These are phyloP conservation scores for Phenganax stokvisi DNA, from an alignment of 92 coral and sea anemone genomes.

Conservation along the genomic window DNA sequence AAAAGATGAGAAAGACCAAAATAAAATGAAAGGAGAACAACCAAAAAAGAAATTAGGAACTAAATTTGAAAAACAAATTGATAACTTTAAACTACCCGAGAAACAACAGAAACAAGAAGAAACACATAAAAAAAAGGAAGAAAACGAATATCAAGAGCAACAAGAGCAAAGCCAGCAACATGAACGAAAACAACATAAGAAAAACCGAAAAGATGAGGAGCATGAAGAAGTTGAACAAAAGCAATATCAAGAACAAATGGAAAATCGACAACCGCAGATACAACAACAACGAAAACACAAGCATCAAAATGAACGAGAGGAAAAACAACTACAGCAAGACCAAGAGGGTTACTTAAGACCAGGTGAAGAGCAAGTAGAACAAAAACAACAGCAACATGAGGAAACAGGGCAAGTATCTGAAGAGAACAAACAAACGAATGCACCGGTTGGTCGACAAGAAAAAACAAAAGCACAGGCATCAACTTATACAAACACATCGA, in stretches of 20 bases:
- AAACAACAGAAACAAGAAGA: neutral
- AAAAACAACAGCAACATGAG: neutral
- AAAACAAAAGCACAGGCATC: neutral
- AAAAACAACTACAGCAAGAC: neutral
- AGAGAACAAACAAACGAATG: neutral
- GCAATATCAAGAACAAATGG: neutral
- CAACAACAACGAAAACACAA: neutral
- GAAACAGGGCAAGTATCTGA: neutral
- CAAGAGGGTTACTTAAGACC: neutral
- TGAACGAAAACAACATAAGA: neutral
- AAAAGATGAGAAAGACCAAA: constrained; percentile 3
- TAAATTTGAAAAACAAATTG: constrained; percentile 24
- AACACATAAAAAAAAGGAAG: neutral
- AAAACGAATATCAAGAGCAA: neutral
- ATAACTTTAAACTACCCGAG: neutral
- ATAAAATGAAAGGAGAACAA: constrained; percentile 33
- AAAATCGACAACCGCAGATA: neutral
- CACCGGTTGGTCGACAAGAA: neutral
- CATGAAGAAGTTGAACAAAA: neutral
- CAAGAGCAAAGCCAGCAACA: neutral
- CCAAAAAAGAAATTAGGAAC: constrained; percentile 1
- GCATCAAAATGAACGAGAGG: neutral
- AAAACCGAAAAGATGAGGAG: neutral
- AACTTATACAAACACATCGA: constrained; percentile 2
- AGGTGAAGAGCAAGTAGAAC: neutral